phyloP scores from a whole-genome alignment of 1,140 invertebrate species.

The Paraescarpia echinospica region DNA sequence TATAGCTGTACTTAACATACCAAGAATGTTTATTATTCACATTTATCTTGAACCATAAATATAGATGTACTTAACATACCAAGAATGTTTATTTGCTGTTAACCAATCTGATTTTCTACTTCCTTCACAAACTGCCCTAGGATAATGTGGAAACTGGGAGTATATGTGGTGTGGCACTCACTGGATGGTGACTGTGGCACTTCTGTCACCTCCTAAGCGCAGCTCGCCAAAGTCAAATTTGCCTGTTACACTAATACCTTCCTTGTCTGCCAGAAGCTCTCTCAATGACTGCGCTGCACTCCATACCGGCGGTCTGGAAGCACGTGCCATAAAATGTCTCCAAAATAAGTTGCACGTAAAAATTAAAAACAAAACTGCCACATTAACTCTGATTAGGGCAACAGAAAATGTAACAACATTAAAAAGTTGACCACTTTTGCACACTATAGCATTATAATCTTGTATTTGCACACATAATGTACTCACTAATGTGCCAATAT shows the following conservation, averaged over 20 bases:
- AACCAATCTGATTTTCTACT: not conserved
- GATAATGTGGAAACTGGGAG: not conserved
- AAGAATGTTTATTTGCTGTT: not conserved
- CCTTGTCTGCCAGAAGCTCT: slow-evolving; percentile 34
- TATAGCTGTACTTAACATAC: too few relatives aligned
- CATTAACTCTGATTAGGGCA: too few relatives aligned
- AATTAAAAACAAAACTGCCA: too few relatives aligned
- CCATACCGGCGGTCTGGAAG: slow-evolving; percentile 12
- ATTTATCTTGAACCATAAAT: too few relatives aligned
- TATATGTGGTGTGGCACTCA: not conserved
- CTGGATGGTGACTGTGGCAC: slow-evolving; percentile 32
- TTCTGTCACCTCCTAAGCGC: slow-evolving; percentile 28
- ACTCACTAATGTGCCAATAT: not conserved
- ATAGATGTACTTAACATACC: not conserved
- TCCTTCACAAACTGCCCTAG: not conserved
- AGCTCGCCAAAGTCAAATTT: slow-evolving; percentile 32
- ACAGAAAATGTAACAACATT: too few relatives aligned
- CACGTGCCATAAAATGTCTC: not conserved
- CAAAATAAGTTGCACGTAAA: not conserved
- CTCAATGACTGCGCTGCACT: slow-evolving; percentile 25
- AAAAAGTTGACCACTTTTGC: too few relatives aligned
- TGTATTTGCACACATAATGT: not conserved
- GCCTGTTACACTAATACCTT: slow-evolving; percentile 32
- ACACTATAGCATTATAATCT: too few relatives aligned
- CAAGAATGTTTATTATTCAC: too few relatives aligned